Percentiles rank a stretch among this genome's conserved stretches.
Conservation (phyloP, 2,888 invertebrate species). For the Drosophila picticornis region DNA sequence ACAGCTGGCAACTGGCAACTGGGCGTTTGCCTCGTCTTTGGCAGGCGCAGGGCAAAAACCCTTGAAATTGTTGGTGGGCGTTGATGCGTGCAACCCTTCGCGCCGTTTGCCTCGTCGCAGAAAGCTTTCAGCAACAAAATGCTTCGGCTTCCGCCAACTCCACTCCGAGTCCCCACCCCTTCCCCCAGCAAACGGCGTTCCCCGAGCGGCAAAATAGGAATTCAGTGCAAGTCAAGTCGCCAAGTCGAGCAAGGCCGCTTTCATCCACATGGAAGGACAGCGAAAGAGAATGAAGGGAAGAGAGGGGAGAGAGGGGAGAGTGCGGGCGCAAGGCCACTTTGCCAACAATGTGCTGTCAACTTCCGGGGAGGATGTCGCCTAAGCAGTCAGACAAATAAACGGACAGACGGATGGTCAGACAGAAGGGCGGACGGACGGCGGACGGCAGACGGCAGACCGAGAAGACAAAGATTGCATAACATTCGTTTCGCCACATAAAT, state of each 20-base stretch:
- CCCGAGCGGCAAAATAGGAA: constrained; percentile 13
- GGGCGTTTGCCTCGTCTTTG: constrained; percentile 51
- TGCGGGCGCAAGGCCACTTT: constrained; percentile 70
- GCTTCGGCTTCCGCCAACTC: constrained; percentile 72
- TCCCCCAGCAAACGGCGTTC: background rate
- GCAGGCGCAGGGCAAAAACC: constrained; percentile 68
- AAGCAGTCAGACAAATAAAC: constrained; percentile 77
- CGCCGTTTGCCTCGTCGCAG: constrained; percentile 39
- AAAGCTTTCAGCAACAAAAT: constrained; percentile 82
- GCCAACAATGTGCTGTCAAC: constrained; percentile 82
- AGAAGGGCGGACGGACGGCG: constrained; percentile 20
- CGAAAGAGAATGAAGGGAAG: background rate
- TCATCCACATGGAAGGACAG: constrained; percentile 7
- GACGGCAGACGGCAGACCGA: constrained; percentile 10
- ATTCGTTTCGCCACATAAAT: constrained; percentile 82
- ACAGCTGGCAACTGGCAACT: constrained; percentile 43
- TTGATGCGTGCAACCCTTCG: constrained; percentile 84
- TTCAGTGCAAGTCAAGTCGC: constrained; percentile 51
- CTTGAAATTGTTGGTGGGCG: constrained; percentile 82
- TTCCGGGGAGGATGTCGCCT: constrained; percentile 81
- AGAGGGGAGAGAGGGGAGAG: background rate
- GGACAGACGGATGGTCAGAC: constrained; percentile 37
- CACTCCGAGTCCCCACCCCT: constrained; percentile 7
- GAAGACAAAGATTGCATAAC: constrained; percentile 71
- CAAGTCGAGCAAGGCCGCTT: constrained; percentile 74